Evolutionary conservation across 2,113 vertebrate genomes (phyloP), one percentile per base, ranked within the genome.

Genomic region (Toxostoma redivivum): DNA sequence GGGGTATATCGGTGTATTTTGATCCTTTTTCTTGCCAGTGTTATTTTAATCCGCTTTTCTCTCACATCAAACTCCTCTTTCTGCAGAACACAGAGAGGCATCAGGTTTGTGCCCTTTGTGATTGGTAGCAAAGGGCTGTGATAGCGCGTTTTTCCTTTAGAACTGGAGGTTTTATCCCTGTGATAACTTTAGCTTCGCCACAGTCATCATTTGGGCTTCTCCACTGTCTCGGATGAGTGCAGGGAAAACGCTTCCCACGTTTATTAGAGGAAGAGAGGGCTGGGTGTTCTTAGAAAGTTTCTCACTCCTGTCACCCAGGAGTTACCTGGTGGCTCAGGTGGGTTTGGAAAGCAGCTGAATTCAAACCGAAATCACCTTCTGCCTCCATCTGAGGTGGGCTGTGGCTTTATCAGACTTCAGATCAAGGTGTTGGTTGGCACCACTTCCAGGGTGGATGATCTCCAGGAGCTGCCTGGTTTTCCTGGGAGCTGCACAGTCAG

Each of bases 11-110:
- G 61, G 19, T 15, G 5, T 11, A 3, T 67, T 72, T 80, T 81
- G 48, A 76, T 80, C 45, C 56, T 74, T 67, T 50, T 81, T 88
- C 42, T 38, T 10, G 9, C 58, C 57, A 1, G n/a, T 30, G 71
- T 88, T 92, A 82, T 92, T 95, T 95, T 88, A 76, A 86, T 92
- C 95, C 24, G 53, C 80, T 83, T 89, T 91, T 94, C 92, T 78
- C 81, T 78, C 47, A 71, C 93, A 85, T 87, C 92, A 94, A 89
- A 71, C 94, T 50, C 72, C 38, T 65, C 66, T 71, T 54, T 54
- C 84, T 66, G 27, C 81, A 38, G 60, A 57, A 37, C 27, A 45
- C 88, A 22, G 67, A 51, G 89, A 50, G 48, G 56, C 14, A 31
- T 64, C 7, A 14, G 92, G 90, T 79, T 90, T 74, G 65, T 79